Evolutionary conservation across 2,888 invertebrate species (phyloP).

Genomic region (Zeuzera pyrina): DNA sequence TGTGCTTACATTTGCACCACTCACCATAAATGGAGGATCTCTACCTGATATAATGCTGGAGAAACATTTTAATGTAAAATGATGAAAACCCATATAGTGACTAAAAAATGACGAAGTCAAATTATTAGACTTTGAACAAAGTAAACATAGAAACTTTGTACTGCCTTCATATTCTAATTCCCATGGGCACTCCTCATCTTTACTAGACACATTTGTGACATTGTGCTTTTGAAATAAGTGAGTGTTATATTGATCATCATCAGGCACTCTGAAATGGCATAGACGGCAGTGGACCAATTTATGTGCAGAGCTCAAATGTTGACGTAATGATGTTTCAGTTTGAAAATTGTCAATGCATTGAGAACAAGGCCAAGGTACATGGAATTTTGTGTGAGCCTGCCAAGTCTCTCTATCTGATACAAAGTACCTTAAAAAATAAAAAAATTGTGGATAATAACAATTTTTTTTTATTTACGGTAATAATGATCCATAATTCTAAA

Average conservation of each 20-base stretch:
- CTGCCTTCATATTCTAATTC: slow-evolving; percentile 38
- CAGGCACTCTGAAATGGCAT: slow-evolving; percentile 52
- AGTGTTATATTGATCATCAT: slow-evolving; percentile 44
- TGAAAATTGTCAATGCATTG: slow-evolving; percentile 51
- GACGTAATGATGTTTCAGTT: slow-evolving; percentile 36
- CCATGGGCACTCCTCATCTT: slow-evolving; percentile 46
- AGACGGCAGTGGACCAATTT: slow-evolving; percentile 57
- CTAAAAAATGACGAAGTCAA: slow-evolving; percentile 40
- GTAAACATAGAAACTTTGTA: slow-evolving; percentile 42
- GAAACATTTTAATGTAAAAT: slow-evolving; percentile 61
- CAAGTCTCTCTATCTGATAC: slow-evolving; percentile 51
- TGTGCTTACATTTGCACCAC: slow-evolving; percentile 51
- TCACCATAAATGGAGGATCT: slow-evolving; percentile 45
- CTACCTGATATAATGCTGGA: slow-evolving; percentile 43
- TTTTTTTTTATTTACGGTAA: background rate
- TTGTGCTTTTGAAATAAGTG: slow-evolving; percentile 59
- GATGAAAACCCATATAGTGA: slow-evolving; percentile 61
- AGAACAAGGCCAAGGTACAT: slow-evolving; percentile 61
- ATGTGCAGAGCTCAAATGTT: slow-evolving; percentile 43
- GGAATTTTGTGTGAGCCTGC: slow-evolving; percentile 47
- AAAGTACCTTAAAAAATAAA: slow-evolving; percentile 45
- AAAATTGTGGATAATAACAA: slow-evolving; percentile 2
- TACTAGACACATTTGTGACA: slow-evolving; percentile 38
- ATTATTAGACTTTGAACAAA: slow-evolving; percentile 48
- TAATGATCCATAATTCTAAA: too few relatives aligned